Evolutionary conservation across 2,888 invertebrate genomes (phyloP), one percentile per base, ranked within the genome.

Genomic region (Epinotia nisella): DNA sequence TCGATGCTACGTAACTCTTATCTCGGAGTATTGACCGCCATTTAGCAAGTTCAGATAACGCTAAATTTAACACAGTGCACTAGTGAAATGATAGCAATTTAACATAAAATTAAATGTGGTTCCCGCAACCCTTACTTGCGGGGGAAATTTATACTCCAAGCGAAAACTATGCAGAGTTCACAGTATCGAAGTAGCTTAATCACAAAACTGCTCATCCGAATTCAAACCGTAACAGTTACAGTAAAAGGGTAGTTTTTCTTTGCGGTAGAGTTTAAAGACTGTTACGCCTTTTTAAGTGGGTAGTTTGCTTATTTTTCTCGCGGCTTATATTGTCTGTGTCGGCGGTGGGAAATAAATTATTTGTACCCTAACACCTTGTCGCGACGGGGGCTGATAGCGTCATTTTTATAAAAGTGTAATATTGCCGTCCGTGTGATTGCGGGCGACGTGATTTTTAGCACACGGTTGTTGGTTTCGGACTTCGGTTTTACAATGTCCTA

Each of bases 71-170:
- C 82, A 81, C 81, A 79, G 85, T 81, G 83, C 81, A 81, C 87
- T 91, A 91, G 92, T 90, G 92, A 89, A 93, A 92, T 92, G 91
- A 93, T 91, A 90, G 89, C 91, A 91, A 93, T 93, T 93, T 92
- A 93, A 91, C 90, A 90, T 89, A 87, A 93, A 92, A 91, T 93
- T 92, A 92, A 91, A 92, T 92, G 90, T 90, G 87, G 88, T 86
- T 87, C 88, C 86, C 87, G 85, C 87, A 84, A 83, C 82, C 87
- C 87, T 75, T 76, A 70, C 80, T 78, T 75, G 75, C 77, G 81
- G 84, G 78, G 78, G 79, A 87, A 90, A 92, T 91, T 89, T 91
- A 91, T 90, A 91, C 90, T 87, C 88, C 85, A 89, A 85, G 85
- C 79, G 83, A 80, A 83, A 87, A 89, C 87, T 89, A 88, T 86